Percentiles rank a stretch among this genome's conserved stretches.
These are phyloP conservation scores for Antechinus flavipes DNA, from an alignment of 2,113 vertebrate genomes.

Conservation along the genomic window DNA sequence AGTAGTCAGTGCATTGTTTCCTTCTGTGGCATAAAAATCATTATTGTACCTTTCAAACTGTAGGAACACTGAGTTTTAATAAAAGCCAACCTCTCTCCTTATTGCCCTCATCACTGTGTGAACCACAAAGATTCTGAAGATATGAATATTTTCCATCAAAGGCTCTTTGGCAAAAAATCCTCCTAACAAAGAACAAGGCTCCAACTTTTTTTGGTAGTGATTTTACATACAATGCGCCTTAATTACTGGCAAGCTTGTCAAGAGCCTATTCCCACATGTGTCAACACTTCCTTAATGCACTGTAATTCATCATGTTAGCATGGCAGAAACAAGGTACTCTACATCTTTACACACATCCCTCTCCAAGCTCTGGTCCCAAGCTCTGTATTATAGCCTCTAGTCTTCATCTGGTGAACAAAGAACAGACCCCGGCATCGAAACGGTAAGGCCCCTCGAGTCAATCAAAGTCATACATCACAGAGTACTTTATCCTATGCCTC, in stretches of 20 bases:
- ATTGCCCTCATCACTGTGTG: conserved; percentile 76
- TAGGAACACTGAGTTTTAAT: conserved; percentile 70
- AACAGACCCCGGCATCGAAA: conserved; percentile 80
- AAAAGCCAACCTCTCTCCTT: conserved; percentile 70
- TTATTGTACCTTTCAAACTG: conserved; percentile 63
- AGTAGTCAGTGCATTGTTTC: conserved; percentile 17
- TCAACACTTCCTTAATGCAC: conserved; percentile 87
- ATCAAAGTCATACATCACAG: conserved; percentile 82
- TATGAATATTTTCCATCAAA: conserved; percentile 87
- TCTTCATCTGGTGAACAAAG: conserved; percentile 83
- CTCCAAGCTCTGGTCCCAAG: conserved; percentile 82
- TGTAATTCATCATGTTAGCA: conserved; percentile 86
- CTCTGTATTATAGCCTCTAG: conserved; percentile 70
- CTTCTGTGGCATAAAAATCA: conserved; percentile 54
- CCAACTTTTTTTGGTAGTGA: conserved; percentile 80
- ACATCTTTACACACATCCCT: conserved; percentile 76
- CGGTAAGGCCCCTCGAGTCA: conserved; percentile 79
- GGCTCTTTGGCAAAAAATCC: conserved; percentile 82
- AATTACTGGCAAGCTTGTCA: conserved; percentile 86
- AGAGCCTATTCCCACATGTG: conserved; percentile 84
- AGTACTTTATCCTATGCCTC: conserved; percentile 80
- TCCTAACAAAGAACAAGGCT: conserved; percentile 81
- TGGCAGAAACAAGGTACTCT: conserved; percentile 85
- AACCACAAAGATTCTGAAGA: conserved; percentile 85
- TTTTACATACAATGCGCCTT: conserved; percentile 87